Evolutionary conservation across 1,140 invertebrate genomes (phyloP).

Genomic region (Drosophila pruinosa): DNA sequence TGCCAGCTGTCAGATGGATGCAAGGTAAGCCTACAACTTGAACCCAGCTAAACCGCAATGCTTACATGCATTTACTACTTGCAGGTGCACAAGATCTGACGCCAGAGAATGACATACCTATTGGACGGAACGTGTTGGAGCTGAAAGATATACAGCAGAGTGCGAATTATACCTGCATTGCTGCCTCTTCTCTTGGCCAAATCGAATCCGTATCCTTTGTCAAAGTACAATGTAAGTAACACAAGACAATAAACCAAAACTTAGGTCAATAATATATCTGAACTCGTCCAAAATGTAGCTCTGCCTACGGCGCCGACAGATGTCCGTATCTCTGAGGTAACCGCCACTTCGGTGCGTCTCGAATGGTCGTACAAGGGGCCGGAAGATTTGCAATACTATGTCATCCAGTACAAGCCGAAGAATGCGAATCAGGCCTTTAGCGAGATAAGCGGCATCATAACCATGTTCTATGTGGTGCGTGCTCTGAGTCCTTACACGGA

Average conservation of each 20-base stretch:
- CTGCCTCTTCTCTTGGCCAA: slow-evolving; percentile 95
- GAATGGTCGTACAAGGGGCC: slow-evolving; percentile 94
- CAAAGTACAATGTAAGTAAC: slow-evolving; percentile 95
- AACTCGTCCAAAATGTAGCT: slow-evolving; percentile 73
- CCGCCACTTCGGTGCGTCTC: slow-evolving; percentile 94
- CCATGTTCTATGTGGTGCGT: slow-evolving; percentile 95
- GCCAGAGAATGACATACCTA: slow-evolving; percentile 92
- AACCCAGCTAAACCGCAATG: background rate
- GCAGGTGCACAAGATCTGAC: slow-evolving; percentile 89
- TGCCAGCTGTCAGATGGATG: slow-evolving; percentile 98
- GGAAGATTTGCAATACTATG: slow-evolving; percentile 95
- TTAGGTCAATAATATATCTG: background rate
- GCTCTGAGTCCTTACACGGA: slow-evolving; percentile 96
- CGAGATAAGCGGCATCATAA: slow-evolving; percentile 96
- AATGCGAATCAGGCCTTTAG: slow-evolving; percentile 91
- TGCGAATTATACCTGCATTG: slow-evolving; percentile 98
- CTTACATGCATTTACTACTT: background rate
- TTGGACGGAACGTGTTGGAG: slow-evolving; percentile 93
- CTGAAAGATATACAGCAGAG: slow-evolving; percentile 94
- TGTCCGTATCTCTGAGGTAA: slow-evolving; percentile 95
- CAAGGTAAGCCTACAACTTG: slow-evolving; percentile 85
- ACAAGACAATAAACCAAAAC: background rate
- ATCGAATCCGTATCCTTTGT: slow-evolving; percentile 94
- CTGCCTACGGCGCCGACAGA: slow-evolving; percentile 94
- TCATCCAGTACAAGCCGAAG: slow-evolving; percentile 97